These are phyloP conservation scores for Drosophila truncata DNA, from an alignment of 1,140 invertebrate species.

Conservation along the genomic window DNA sequence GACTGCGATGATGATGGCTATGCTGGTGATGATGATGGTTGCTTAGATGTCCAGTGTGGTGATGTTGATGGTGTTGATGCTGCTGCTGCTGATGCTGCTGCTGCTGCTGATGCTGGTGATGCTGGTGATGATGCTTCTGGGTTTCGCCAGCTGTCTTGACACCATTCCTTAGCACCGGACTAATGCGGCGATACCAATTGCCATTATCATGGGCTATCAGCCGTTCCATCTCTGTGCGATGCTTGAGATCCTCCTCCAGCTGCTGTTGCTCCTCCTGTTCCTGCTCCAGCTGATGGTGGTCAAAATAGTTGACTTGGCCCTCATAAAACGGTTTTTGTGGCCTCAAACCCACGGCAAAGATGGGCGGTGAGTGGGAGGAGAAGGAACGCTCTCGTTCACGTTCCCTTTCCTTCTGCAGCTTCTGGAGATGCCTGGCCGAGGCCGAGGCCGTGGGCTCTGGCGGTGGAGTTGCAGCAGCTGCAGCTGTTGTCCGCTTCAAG, in stretches of 20 bases:
- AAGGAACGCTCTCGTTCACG: constrained; percentile 1
- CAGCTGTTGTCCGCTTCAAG: constrained; percentile 46
- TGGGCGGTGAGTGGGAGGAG: constrained; percentile 49
- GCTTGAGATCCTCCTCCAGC: constrained; percentile 38
- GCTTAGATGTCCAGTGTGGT: constrained; percentile 23
- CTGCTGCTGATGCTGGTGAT: constrained; percentile 26
- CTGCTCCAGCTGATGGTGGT: constrained; percentile 37
- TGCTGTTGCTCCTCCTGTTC: constrained; percentile 16
- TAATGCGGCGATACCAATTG: constrained; percentile 74
- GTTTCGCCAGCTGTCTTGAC: constrained; percentile 43
- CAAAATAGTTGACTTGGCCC: constrained; percentile 77
- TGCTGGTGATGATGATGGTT: constrained; percentile 30
- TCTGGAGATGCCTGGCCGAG: constrained; percentile 31
- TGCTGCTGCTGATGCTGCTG: constrained; percentile 31
- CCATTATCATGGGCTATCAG: constrained; percentile 67
- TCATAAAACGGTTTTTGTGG: constrained; percentile 72
- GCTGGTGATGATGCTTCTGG: constrained; percentile 26
- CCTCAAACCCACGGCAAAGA: constrained; percentile 55
- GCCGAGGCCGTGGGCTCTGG: constrained; percentile 1
- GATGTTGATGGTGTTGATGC: constrained; percentile 29
- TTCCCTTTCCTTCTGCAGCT: constrained; percentile 42
- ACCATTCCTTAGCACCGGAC: constrained; percentile 72
- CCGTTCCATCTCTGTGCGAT: constrained; percentile 66
- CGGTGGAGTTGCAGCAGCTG: neutral
- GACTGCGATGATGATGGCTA: constrained; percentile 21